phyloP scores from a whole-genome alignment of 2,797 vertebrate species.

The Typhlichthys subterraneus region DNA sequence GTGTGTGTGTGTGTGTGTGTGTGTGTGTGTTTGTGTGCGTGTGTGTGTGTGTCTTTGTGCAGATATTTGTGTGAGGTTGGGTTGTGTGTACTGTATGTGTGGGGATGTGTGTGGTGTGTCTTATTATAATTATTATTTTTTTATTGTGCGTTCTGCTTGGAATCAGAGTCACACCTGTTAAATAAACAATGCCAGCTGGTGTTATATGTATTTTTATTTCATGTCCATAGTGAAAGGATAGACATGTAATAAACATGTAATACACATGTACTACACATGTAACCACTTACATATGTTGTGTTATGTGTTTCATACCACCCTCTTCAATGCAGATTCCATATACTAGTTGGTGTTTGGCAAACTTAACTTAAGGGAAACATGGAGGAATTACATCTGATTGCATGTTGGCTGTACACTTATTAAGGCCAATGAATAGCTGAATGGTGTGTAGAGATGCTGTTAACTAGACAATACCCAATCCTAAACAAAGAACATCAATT shows the following conservation, averaged over 20 bases:
- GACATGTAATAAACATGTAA: too few relatives aligned
- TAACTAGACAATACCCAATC: constrained; percentile 35
- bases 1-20: constrained; percentile 17
- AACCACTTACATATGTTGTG: too few relatives aligned
- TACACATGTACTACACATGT: too few relatives aligned
- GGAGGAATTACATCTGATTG: constrained; percentile 14
- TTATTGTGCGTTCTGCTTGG: constrained; percentile 32
- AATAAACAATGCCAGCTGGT: neutral
- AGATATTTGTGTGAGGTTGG: constrained; percentile 7
- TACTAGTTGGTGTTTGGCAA: neutral
- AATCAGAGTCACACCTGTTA: constrained; percentile 33
- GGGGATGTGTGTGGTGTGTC: constrained; percentile 12
- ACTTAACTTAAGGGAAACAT: neutral
- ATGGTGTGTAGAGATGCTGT: constrained; percentile 21
- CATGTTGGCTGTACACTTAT: constrained; percentile 28
- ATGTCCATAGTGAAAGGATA: too few relatives aligned
- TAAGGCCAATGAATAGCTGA: constrained; percentile 40
- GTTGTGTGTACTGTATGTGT: constrained; percentile 16
- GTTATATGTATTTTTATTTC: too few relatives aligned
- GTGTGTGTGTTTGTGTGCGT: constrained; percentile 3
- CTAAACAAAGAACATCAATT: constrained; percentile 27
- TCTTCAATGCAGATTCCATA: too few relatives aligned
- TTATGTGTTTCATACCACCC: too few relatives aligned
- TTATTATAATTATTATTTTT: constrained; percentile 9
- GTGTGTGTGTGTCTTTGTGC: constrained; percentile 9